Base-by-base conservation (phyloP, 2,888 invertebrate species). In the Margaritifera margaritifera region DNA sequence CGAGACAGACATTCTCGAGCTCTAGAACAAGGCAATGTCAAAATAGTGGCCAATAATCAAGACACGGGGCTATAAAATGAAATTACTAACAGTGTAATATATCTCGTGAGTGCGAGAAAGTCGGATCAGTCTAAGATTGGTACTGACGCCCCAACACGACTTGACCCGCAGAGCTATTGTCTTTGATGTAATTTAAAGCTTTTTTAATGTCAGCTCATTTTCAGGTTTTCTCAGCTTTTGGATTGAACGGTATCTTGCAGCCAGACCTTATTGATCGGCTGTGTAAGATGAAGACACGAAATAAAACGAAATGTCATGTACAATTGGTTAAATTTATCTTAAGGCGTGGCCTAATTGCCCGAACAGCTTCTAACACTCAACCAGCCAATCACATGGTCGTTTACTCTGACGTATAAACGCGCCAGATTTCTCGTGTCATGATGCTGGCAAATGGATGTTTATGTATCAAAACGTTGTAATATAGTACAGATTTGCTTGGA, bases 401-500 rank as follows among this genome's bases (percentile, higher is more conserved):
- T 55, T 15, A 70, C 24, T 42, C 61, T 77, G 74, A 74, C 77
- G 74, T 74, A 61, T 62, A 68, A 62, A 57, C 70, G 74, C 77
- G 75, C 75, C 72, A 75, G 58, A 70, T 75, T 75, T 72, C 66
- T 58, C 66, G 11, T 42, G 42, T 42, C 42, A 42, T 42, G 42
- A 42, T 42, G 42, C 42, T 42, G 42, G 42, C 42, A 42, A 42
- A 42, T 42, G 11, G 42, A 42, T 42, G 42, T 42, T 42, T 42
- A 42, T 42, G 42, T 42, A 42, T 42, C 11, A 11, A 42, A 42
- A 42, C 11, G 11, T 42, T 42, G 42, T 42, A 42, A 42, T 42
- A 42, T 42, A 42, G 42, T 42, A 42, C 42, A 42, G 42, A 42
- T 42, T 42, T 42, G 42, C 42, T 42, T 42, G 42, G 42, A 42